phyloP scores from a whole-genome alignment of 2,888 invertebrate genomes.

The Nycteola revayana region DNA sequence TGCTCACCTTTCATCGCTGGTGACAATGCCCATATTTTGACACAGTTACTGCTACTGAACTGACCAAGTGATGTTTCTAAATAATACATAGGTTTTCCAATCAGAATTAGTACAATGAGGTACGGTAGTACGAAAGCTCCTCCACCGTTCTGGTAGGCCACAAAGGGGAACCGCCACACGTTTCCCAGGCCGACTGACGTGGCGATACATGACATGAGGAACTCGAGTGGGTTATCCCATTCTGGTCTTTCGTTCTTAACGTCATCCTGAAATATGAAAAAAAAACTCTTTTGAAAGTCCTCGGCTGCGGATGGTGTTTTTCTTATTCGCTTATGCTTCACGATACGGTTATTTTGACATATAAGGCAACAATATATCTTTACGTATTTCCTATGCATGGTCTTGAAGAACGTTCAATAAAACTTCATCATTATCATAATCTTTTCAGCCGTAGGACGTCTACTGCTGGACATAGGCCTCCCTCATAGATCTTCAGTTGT shows the following conservation, averaged over 20 bases:
- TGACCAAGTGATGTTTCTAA: constrained; percentile 92
- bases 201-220: constrained; percentile 88
- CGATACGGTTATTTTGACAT: too few relatives aligned
- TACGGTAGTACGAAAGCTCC: constrained; percentile 89
- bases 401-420: too few relatives aligned
- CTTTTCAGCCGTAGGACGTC: too few relatives aligned
- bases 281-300: too few relatives aligned
- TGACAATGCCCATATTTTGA: constrained; percentile 85
- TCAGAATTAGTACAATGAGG: constrained; percentile 84
- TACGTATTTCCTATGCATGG: too few relatives aligned
- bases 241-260: constrained; percentile 48
- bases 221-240: constrained; percentile 87
- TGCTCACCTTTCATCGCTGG: constrained; percentile 89
- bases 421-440: too few relatives aligned
- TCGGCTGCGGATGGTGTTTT: too few relatives aligned
- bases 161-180: constrained; percentile 84
- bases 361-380: too few relatives aligned
- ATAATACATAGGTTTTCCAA: constrained; percentile 91
- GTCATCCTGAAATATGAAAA: constrained; percentile 28
- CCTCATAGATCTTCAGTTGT: too few relatives aligned
- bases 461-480: too few relatives aligned
- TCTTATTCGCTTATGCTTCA: too few relatives aligned
- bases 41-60: constrained; percentile 90
- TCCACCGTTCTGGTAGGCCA: constrained; percentile 87
- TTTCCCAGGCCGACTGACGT: constrained; percentile 88